phyloP scores from a whole-genome alignment of 2,113 vertebrate genomes.

The Laterallus jamaicensis region DNA sequence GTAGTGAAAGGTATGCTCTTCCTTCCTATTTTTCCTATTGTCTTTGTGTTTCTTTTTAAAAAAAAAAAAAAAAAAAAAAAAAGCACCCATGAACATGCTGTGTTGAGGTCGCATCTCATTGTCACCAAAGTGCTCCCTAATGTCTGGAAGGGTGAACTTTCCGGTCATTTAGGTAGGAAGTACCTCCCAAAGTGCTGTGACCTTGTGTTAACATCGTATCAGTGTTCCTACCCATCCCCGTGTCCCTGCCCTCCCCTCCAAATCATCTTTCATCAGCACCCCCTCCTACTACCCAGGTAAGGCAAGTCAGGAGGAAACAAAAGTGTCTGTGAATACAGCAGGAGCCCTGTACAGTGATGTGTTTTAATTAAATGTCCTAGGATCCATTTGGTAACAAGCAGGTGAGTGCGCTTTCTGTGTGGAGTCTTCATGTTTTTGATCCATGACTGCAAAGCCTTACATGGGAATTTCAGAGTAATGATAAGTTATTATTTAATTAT shows the following conservation, averaged over 20 bases:
- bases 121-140: conserved; percentile 39
- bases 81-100: conserved; percentile 60
- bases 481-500: neutral
- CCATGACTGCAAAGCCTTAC: neutral
- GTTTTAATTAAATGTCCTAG: conserved; percentile 29
- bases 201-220: conserved; percentile 46
- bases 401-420: conserved; percentile 58
- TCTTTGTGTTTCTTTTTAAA: conserved; percentile 71
- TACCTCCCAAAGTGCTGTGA: neutral
- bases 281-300: conserved; percentile 21
- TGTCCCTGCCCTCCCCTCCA: conserved; percentile 24
- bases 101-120: conserved; percentile 55
- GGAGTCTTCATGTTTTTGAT: neutral
- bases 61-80: conserved; percentile 17
- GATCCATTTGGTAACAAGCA: conserved; percentile 18
- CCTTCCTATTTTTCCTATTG: conserved; percentile 84
- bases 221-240: conserved; percentile 28
- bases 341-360: neutral
- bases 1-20: conserved; percentile 99
- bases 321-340: neutral
- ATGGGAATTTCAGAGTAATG: neutral
- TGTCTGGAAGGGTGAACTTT: conserved; percentile 46
- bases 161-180: conserved; percentile 51
- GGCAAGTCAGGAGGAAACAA: conserved; percentile 24
- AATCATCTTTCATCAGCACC: conserved; percentile 42